Percentiles rank a stretch among this genome's conserved stretches.
phyloP scores from a whole-genome alignment of 2,797 vertebrate genomes.

The Poecilia gillii region DNA sequence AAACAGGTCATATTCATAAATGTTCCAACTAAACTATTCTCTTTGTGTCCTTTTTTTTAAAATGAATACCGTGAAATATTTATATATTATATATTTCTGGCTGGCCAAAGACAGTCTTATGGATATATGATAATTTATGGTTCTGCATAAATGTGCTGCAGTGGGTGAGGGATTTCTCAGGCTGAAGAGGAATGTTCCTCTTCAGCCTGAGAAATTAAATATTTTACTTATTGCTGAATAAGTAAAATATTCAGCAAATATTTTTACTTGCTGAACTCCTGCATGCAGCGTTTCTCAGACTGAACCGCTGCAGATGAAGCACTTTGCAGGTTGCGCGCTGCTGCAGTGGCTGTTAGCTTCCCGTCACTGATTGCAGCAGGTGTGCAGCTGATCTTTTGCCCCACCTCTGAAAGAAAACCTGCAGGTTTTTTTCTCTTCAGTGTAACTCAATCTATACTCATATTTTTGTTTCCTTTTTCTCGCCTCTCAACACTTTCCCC shows the following conservation, averaged over 20 bases:
- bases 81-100: background rate
- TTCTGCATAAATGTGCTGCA: background rate
- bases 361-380: constrained; percentile 68
- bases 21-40: background rate
- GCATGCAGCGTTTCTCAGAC: background rate
- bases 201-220: no score
- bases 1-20: background rate
- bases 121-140: background rate
- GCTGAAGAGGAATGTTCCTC: no score
- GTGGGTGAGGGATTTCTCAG: background rate
- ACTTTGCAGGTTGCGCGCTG: background rate
- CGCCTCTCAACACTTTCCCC: background rate
- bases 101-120: background rate
- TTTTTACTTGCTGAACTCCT: background rate
- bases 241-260: no score
- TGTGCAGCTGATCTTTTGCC: constrained; percentile 56
- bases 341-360: background rate
- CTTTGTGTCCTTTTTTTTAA: background rate
- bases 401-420: constrained; percentile 7
- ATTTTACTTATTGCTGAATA: no score
- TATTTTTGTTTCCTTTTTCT: background rate
- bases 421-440: background rate
- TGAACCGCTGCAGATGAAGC: background rate
- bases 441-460: background rate
- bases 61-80: background rate